These are phyloP conservation scores for Notolabrus celidotus DNA, from an alignment of 2,797 vertebrate genomes.

Conservation along the genomic window DNA sequence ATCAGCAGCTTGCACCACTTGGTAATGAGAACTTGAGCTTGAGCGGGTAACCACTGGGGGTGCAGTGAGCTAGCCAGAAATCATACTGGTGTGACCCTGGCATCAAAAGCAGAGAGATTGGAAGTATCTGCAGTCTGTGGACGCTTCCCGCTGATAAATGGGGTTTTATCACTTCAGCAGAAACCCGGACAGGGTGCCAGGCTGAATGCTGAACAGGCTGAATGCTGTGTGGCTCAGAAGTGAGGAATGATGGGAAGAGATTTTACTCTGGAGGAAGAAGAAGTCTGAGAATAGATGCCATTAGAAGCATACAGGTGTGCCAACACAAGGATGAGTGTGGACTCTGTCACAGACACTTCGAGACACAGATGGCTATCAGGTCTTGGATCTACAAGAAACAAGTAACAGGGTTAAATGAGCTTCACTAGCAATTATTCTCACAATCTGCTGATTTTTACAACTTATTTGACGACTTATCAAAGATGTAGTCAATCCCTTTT, in stretches of 20 bases:
- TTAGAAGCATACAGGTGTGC: constrained; percentile 10
- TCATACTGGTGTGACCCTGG: constrained; percentile 65
- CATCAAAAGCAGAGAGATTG: constrained; percentile 53
- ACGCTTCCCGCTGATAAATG: constrained; percentile 70
- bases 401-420: not conserved
- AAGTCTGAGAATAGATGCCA: constrained; percentile 28
- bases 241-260: constrained; percentile 33
- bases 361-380: not conserved
- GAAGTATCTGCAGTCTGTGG: constrained; percentile 60
- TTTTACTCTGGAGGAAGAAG: constrained; percentile 45
- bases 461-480: not conserved
- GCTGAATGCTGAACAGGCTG: constrained; percentile 65
- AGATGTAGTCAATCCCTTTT: too few relatives aligned
- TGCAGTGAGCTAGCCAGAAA: constrained; percentile 54
- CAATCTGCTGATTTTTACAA: not conserved
- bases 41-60: constrained; percentile 55
- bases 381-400: constrained; percentile 8
- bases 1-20: constrained; percentile 64
- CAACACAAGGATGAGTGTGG: constrained; percentile 20
- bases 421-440: not conserved
- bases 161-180: constrained; percentile 68
- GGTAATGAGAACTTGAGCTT: constrained; percentile 74
- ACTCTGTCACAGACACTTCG: not conserved
- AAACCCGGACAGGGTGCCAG: constrained; percentile 48
- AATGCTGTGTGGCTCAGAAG: constrained; percentile 38